Conservation (phyloP, 2,888 invertebrate genomes). For the Mythimna lalbum region DNA sequence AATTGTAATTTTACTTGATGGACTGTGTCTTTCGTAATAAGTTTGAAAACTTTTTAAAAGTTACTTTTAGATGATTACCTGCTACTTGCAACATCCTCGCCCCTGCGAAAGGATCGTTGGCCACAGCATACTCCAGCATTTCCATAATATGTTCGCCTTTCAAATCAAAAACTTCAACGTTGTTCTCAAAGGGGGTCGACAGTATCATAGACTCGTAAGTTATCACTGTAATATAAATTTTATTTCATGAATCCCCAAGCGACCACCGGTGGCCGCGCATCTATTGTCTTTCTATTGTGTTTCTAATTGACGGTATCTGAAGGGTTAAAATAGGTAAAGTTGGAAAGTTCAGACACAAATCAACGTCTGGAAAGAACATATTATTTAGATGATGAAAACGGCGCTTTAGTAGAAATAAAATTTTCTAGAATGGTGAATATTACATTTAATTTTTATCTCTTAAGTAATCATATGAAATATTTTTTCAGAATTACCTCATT, state of each 20-base stretch:
- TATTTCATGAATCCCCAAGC: too few species aligned
- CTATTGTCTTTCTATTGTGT: too few species aligned
- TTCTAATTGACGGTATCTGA: too few species aligned
- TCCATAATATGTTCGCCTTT: conserved; percentile 92
- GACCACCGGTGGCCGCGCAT: too few species aligned
- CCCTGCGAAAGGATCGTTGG: conserved; percentile 83
- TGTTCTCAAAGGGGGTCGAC: conserved; percentile 94
- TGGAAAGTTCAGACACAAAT: conserved; percentile 26
- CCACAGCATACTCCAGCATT: conserved; percentile 91
- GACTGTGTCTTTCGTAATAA: conserved; percentile 7
- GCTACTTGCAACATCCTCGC: conserved; percentile 91
- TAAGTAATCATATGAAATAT: background rate
- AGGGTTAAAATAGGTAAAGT: conserved; percentile 22
- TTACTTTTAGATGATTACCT: conserved; percentile 77
- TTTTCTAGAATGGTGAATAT: background rate
- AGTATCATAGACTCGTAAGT: conserved; percentile 93
- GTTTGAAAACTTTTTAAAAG: conserved; percentile 7
- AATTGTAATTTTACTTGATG: conserved; percentile 20
- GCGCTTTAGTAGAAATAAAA: conserved; percentile 1
- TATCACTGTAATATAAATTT: conserved; percentile 89
- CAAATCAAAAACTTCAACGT: conserved; percentile 93
- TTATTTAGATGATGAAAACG: conserved; percentile 14
- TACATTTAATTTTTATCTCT: background rate
- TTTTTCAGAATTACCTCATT: background rate
- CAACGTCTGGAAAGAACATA: conserved; percentile 31